Evolutionary conservation across 2,888 invertebrate species (phyloP).

Genomic region (Orgyia antiqua): DNA sequence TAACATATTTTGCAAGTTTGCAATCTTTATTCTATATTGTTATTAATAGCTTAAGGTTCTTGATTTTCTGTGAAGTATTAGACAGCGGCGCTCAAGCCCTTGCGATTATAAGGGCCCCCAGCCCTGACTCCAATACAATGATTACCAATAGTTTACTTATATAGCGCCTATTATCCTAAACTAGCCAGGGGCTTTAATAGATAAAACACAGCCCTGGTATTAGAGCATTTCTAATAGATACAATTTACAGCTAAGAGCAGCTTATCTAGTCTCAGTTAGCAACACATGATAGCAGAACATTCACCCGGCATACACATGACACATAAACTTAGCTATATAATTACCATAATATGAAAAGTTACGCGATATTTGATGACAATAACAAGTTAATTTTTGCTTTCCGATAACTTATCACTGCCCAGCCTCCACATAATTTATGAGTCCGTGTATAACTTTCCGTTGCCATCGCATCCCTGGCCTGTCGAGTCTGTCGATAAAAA

Average conservation of each 20-base stretch:
- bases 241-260: conserved; percentile 10
- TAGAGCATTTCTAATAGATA: too few relatives aligned
- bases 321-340: conserved; percentile 21
- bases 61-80: too few relatives aligned
- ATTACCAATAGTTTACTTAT: too few relatives aligned
- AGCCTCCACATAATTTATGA: conserved; percentile 22
- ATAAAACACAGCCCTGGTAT: too few relatives aligned
- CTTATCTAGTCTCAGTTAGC: conserved; percentile 29
- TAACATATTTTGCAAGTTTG: too few relatives aligned
- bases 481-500: conserved; percentile 17
- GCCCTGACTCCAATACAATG: too few relatives aligned
- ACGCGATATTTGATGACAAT: conserved; percentile 29
- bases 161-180: too few relatives aligned
- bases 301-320: conserved; percentile 33
- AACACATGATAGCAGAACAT: conserved; percentile 36
- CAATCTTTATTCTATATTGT: too few relatives aligned
- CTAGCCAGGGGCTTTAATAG: too few relatives aligned
- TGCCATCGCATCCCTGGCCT: conserved; percentile 27
- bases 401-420: conserved; percentile 26
- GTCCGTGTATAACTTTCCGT: conserved; percentile 14
- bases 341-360: conserved; percentile 30
- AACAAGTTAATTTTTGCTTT: conserved; percentile 24
- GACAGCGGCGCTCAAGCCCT: too few relatives aligned
- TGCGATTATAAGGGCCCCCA: too few relatives aligned
- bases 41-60: too few relatives aligned